phyloP scores from a whole-genome alignment of 2,888 invertebrate genomes.

The Dolomedes plantarius region DNA sequence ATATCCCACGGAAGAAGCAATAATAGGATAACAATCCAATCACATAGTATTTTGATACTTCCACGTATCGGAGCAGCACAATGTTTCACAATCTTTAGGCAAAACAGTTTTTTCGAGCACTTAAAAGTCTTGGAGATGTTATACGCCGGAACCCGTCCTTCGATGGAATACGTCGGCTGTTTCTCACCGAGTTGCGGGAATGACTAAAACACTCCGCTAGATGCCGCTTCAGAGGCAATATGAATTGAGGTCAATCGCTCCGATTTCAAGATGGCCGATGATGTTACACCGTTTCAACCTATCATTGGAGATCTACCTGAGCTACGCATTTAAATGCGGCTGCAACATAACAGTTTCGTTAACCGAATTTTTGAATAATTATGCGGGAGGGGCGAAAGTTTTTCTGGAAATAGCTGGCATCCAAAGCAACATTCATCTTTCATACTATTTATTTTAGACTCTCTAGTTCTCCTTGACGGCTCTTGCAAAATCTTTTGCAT shows the following conservation, averaged over 20 bases:
- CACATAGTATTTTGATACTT: not conserved
- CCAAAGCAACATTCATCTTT: no score
- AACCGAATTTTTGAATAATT: slow-evolving; percentile 3
- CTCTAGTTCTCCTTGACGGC: no score
- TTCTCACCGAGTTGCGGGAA: not conserved
- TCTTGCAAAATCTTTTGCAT: no score
- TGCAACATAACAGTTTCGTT: not conserved
- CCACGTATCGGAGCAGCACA: not conserved
- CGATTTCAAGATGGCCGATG: slow-evolving; percentile 50
- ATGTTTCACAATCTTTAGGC: not conserved
- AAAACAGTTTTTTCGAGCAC: not conserved
- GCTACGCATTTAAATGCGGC: not conserved
- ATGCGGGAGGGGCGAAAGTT: slow-evolving; percentile 34
- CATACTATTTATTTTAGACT: no score
- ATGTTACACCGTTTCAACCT: slow-evolving; percentile 14
- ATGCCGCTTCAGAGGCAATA: slow-evolving; percentile 57
- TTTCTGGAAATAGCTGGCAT: not conserved
- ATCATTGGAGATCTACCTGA: not conserved
- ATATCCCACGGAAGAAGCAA: not conserved
- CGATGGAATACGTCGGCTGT: not conserved
- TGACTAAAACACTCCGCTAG: slow-evolving; percentile 53
- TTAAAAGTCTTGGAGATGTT: not conserved
- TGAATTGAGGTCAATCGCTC: slow-evolving; percentile 57
- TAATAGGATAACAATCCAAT: not conserved
- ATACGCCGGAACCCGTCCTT: not conserved